phyloP scores from a whole-genome alignment of 2,888 invertebrate genomes.

The Trichacis sp. region DNA sequence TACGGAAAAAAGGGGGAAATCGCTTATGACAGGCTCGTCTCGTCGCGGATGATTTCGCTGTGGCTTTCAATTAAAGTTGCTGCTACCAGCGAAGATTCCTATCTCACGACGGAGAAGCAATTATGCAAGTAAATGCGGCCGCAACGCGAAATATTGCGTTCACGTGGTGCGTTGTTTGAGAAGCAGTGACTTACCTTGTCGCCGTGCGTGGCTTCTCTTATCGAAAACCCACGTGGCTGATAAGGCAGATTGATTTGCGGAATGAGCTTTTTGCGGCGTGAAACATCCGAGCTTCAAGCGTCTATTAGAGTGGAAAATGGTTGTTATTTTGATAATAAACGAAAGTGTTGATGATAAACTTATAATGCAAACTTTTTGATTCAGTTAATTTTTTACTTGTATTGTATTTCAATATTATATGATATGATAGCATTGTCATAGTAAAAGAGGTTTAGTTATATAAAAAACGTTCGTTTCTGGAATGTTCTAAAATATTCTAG shows the following conservation, averaged over 20 bases:
- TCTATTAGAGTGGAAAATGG: no score
- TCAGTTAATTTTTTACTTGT: no score
- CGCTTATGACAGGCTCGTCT: constrained; percentile 23
- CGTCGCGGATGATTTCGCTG: constrained; percentile 36
- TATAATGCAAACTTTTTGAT: no score
- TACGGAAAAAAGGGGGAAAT: constrained; percentile 25
- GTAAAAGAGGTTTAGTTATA: no score
- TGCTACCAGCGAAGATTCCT: constrained; percentile 30
- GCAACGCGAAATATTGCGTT: constrained; percentile 23
- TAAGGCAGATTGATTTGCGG: constrained; percentile 13
- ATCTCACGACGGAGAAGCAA: constrained; percentile 28
- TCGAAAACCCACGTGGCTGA: constrained; percentile 26
- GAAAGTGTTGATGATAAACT: no score
- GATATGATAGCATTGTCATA: no score
- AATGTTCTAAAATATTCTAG: no score
- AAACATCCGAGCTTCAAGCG: no score
- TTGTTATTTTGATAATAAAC: no score
- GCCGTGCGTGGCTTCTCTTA: constrained; percentile 23
- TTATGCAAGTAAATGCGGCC: constrained; percentile 36
- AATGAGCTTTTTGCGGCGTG: no score
- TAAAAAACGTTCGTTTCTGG: no score
- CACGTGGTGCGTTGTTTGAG: constrained; percentile 25
- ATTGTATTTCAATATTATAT: no score
- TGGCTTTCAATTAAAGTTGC: constrained; percentile 36
- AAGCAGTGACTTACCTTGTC: constrained; percentile 24